Percentiles rank a stretch among this genome's conserved stretches.
Evolutionary conservation across 2,797 vertebrate genomes (phyloP).

Genomic region (Cheirogaleus major): DNA sequence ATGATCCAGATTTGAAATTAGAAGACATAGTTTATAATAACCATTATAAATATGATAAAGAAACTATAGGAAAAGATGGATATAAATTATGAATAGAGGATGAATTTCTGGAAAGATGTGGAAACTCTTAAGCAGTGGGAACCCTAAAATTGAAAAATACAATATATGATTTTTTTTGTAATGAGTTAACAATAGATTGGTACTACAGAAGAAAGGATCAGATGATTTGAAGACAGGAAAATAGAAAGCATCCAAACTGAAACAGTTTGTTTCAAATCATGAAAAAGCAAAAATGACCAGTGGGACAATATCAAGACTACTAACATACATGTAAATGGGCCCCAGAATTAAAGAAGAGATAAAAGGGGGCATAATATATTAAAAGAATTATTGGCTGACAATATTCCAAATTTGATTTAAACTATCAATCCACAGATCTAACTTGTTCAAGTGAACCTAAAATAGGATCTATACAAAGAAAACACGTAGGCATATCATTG

Average conservation of each 20-base stretch:
- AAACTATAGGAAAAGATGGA: neutral
- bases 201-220: neutral
- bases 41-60: neutral
- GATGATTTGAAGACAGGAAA: neutral
- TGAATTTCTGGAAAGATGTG: neutral
- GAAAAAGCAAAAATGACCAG: neutral
- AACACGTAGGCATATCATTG: neutral
- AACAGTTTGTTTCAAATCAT: neutral
- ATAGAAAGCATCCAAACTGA: neutral
- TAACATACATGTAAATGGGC: neutral
- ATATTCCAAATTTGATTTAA: neutral
- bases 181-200: neutral
- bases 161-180: neutral
- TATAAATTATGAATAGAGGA: neutral
- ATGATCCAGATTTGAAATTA: neutral
- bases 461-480: neutral
- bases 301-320: neutral
- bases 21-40: neutral
- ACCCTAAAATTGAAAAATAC: neutral
- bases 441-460: neutral
- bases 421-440: neutral
- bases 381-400: neutral
- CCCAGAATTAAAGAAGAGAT: neutral
- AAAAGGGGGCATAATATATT: neutral
- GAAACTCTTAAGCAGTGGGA: neutral